Base-by-base conservation (phyloP, 2,797 vertebrate genomes). In the Bradypodion pumilum region DNA sequence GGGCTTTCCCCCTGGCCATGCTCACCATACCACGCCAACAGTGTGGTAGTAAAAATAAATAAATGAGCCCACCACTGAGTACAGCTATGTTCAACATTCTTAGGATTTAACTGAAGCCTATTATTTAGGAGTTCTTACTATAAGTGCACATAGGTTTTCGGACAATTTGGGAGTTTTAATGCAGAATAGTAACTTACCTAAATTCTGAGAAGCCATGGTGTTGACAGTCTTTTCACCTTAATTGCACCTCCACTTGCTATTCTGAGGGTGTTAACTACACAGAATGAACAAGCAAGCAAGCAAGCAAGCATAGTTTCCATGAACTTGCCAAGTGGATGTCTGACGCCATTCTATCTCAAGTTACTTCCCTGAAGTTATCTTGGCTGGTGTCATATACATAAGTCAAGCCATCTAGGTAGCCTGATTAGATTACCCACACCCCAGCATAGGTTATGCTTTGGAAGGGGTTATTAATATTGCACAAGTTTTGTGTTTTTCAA, bases 351-450 rank as follows among this genome's bases (percentile, higher is more conserved):
- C 84, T 91, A 90, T 91, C 92, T 93, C 93, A 74, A 89, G 87
- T 94, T 89, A 86, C 90, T 87, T 94, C 85, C 82, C 78, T 83
- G 85, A 86, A 89, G 87, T 92, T 89, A 87, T 90, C 90, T 89
- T 91, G 84, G 66, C 78, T 90, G 87, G 87, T 81, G 86, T 65
- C 87, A 78, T 92, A 84, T 90, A 92, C 89, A 85, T 83, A n/a
- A 88, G 77, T 82, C 79, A 74, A 0, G 0, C 75, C 40, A 8
- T 89, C 78, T 37, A 70, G 59, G 81, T 74, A 44, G 77, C 70
- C 77, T 89, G 92, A 90, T 94, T 90, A 78, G 89, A 85, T 93
- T 93, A 89, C 85, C 74, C 78, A 52, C 78, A 80, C 86, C 85
- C 80, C 80, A 27, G 86, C 37, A 2, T 66, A 70, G 73, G 78